These are phyloP conservation scores for Lophotis ruficrista DNA, from an alignment of 2,113 vertebrate genomes.

Conservation along the genomic window DNA sequence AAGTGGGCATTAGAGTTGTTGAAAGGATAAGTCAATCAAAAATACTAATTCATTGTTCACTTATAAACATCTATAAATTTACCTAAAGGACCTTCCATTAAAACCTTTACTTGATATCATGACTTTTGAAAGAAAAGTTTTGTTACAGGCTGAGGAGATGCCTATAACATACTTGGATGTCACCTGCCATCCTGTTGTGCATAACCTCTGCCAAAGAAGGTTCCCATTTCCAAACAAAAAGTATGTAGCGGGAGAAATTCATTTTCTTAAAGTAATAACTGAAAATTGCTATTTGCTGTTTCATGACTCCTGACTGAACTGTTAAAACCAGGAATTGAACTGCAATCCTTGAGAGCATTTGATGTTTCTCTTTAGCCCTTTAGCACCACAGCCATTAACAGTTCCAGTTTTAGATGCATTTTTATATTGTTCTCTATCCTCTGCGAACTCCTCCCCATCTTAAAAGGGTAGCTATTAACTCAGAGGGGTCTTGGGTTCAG, in stretches of 20 bases:
- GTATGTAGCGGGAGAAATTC: background rate
- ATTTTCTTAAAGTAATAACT: background rate
- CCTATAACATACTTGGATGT: background rate
- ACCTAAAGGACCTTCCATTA: background rate
- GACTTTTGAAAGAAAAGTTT: background rate
- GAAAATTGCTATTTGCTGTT: background rate
- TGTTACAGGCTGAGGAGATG: background rate
- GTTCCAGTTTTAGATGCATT: background rate
- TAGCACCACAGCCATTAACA: background rate
- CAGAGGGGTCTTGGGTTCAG: background rate
- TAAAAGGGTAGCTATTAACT: background rate
- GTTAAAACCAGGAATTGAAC: background rate
- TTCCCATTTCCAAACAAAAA: background rate
- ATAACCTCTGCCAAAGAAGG: background rate
- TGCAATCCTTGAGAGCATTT: background rate
- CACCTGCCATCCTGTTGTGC: background rate
- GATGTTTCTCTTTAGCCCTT: background rate
- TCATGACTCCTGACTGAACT: background rate
- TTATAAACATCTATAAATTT: background rate
- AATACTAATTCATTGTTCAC: background rate
- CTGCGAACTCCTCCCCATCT: background rate
- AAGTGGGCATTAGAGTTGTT: background rate
- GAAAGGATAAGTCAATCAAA: background rate
- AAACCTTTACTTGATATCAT: background rate
- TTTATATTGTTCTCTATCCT: background rate